Evolutionary conservation across 2,113 vertebrate species (phyloP), one percentile per base, ranked within the genome.

Genomic region (Delphinus delphis): DNA sequence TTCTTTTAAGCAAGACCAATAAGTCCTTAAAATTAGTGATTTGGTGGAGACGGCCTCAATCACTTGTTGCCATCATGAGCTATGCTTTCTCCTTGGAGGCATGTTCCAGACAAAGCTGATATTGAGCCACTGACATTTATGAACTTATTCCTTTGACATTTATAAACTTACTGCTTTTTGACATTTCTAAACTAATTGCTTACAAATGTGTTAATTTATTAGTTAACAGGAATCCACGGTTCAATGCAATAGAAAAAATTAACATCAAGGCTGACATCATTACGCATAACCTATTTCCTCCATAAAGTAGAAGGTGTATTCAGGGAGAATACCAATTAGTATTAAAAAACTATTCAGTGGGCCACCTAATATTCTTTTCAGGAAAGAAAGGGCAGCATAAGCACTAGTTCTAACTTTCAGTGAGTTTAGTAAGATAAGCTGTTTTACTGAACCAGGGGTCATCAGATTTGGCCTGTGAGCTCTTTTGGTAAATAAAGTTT

Each of bases 171-270:
- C 6, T 70, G 77, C 63, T 60, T 71, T 82, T 82, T 44, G 89
- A 82, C 65, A 92, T 92, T 92, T 60, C 41, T 60, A 44, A 92
- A 82, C 25, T 41, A 79, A 70, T 81, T 81, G 38, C 20, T 91
- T 82, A 91, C 68, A 91, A 58, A 71, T 60, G 55, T 82, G 77
- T 74, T 88, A 73, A 60, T 74, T 68, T 31, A 53, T 82, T 96
- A 60, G 65, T 68, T 74, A 68, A 82, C 50, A 50, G 53, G 85
- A 92, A 41, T 25, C 10, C 26, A 76, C 47, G 67, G 85, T n/a
- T 96, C 23, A 71, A 26, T 41, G 84, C 73, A 94, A 6, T 63
- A 86, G 50, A 38, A 90, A 96, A 90, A 53, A 77, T 92, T 89
- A 82, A 77, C 53, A 77, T 70, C 38, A 90, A 71, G 41, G 5